Evolutionary conservation across 2,888 invertebrate genomes (phyloP).

Genomic region (Stenolophus ochropezus): DNA sequence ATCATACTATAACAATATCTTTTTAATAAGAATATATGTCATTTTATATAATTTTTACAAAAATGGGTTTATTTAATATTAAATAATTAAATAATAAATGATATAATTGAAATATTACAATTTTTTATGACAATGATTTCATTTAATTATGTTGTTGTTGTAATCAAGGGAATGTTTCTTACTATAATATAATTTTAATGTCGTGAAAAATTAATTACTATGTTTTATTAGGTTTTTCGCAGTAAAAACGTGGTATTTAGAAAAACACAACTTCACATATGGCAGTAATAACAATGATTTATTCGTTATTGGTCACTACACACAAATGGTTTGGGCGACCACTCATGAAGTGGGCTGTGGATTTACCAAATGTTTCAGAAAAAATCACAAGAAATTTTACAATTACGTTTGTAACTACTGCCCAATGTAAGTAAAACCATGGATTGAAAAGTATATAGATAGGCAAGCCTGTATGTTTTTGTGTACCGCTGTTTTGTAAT

Average conservation of each 20-base stretch:
- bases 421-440: slow-evolving; percentile 80
- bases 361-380: slow-evolving; percentile 79
- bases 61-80: no score
- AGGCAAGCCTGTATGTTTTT: no score
- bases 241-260: slow-evolving; percentile 85
- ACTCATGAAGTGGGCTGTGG: slow-evolving; percentile 87
- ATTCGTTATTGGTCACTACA: slow-evolving; percentile 84
- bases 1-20: no score
- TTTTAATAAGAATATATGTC: no score
- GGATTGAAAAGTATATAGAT: not conserved
- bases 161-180: no score
- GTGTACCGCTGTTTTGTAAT: no score
- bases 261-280: slow-evolving; percentile 84
- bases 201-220: not conserved
- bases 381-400: slow-evolving; percentile 76
- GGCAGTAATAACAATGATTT: slow-evolving; percentile 78
- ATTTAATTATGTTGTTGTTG: no score
- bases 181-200: not conserved
- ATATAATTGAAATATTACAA: no score
- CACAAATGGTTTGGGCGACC: slow-evolving; percentile 89
- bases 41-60: no score
- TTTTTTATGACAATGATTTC: no score
- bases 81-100: no score
- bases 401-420: slow-evolving; percentile 91
- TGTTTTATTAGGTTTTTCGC: slow-evolving; percentile 82